A percentile compares a stretch with the other conserved stretches of the same genome.
Conservation (phyloP, 2,113 vertebrate genomes). For the Pagrus major region DNA sequence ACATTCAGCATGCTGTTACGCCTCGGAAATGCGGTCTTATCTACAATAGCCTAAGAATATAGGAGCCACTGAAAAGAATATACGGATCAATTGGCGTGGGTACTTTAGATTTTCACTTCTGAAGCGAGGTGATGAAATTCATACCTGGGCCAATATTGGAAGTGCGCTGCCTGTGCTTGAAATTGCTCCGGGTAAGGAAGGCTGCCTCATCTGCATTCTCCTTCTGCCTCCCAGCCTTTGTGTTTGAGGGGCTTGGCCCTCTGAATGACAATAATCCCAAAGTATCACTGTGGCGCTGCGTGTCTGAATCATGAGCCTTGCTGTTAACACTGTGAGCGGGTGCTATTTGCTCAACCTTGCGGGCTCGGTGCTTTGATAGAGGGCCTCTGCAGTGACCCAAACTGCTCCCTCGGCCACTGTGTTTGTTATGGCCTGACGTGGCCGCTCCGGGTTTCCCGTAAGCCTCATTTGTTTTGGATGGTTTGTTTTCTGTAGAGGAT, state of each 20-base stretch:
- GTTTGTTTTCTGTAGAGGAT: conserved; percentile 49
- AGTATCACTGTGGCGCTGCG: conserved; percentile 31
- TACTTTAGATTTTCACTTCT: conserved; percentile 49
- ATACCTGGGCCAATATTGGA: conserved; percentile 75
- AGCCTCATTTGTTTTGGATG: conserved; percentile 46
- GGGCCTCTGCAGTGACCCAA: conserved; percentile 11
- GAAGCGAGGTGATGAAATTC: conserved; percentile 62
- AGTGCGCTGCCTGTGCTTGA: conserved; percentile 46
- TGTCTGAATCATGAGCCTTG: conserved; percentile 44
- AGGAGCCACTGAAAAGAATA: conserved; percentile 41
- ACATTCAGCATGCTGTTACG: conserved; percentile 23
- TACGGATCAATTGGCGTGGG: conserved; percentile 52
- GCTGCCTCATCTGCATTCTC: conserved; percentile 76
- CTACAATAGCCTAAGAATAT: conserved; percentile 56
- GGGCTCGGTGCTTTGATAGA: conserved; percentile 31
- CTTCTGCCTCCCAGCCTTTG: conserved; percentile 64
- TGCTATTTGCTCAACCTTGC: conserved; percentile 44
- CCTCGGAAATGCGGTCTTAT: conserved; percentile 61
- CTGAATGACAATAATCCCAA: conserved; percentile 73
- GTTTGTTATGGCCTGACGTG: neutral
- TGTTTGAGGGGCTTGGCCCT: conserved; percentile 60
- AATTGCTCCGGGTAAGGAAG: conserved; percentile 56
- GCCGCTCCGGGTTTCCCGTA: neutral
- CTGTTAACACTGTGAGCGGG: conserved; percentile 47
- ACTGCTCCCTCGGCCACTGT: neutral